Percentiles rank a stretch among this genome's conserved stretches.
These are phyloP conservation scores for Nannoperca obscura DNA, from an alignment of 2,797 vertebrate species.

Conservation along the genomic window DNA sequence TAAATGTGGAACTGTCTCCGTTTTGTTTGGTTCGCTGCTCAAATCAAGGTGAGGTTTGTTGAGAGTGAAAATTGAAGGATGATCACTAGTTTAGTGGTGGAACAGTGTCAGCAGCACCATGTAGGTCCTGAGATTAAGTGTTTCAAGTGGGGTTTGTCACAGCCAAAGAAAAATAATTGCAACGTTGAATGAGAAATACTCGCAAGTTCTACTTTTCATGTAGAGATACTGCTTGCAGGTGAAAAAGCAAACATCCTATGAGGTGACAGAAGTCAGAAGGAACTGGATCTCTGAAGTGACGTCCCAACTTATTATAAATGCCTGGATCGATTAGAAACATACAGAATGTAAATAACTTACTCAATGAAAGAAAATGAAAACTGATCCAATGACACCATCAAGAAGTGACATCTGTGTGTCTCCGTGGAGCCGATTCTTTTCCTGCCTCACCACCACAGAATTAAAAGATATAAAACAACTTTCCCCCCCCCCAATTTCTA, in stretches of 20 bases:
- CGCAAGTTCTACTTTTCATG: not conserved
- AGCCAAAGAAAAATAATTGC: conserved; percentile 18
- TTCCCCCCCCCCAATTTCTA: not conserved
- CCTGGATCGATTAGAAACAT: conserved; percentile 7
- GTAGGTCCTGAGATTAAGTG: conserved; percentile 65
- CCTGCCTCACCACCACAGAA: not conserved
- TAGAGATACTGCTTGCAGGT: conserved; percentile 2
- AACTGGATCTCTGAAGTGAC: conserved; percentile 1
- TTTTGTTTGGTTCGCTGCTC: conserved; percentile 37
- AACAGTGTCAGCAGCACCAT: conserved; percentile 68
- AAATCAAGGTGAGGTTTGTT: conserved; percentile 23
- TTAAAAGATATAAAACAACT: not conserved
- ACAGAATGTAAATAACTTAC: not conserved
- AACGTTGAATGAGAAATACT: not conserved
- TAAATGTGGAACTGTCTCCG: conserved; percentile 7
- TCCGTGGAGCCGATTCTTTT: not conserved
- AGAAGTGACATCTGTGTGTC: not conserved
- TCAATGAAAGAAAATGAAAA: not conserved
- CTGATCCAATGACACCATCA: not conserved
- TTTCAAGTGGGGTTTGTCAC: conserved; percentile 49
- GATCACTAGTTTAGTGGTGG: conserved; percentile 61
- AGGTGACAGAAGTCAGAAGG: not conserved
- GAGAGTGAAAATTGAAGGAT: conserved; percentile 35
- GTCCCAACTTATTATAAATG: conserved; percentile 14
- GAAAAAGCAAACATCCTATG: not conserved